Base-by-base conservation (phyloP, 2,888 invertebrate genomes). In the Cephus runcator region DNA sequence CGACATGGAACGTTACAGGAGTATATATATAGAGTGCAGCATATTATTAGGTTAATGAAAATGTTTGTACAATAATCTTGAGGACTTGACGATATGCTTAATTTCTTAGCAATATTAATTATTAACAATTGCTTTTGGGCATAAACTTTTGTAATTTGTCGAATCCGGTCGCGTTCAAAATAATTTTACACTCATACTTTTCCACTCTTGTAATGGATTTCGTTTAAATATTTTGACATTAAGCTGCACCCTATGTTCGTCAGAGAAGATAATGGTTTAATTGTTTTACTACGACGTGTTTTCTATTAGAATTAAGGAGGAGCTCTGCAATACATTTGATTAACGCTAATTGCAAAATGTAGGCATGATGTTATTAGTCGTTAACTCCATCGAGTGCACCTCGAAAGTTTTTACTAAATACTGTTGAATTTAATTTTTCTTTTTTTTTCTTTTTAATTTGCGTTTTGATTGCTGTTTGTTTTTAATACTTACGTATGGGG, bases 401-500 rank as follows among this genome's bases (percentile, higher is more conserved):
- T 56, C 56, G 56, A 56, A 56, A 56, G 56, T 56, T 15, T 56
- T 23, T 56, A 23, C 23, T 56, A 23, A 23, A 56, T 56, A 23
- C 23, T 56, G 23, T 23, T 56, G 23, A 9, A 56, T 9, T 56
- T 56, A 9, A 56, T 56, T 56, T 23, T 6, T 40, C 33, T 33
- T 4, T 33, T 33, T 33, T 12, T 36, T 15, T 15, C 9, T 56
- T 56, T 23, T 56, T 56, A 56, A 56, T 56, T 9, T 56, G 15
- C 9, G 9, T 56, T 56, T 56, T 56, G 23, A 1, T 40, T 23
- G 23, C 56, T 56, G 23, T 9, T 23, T 56, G 12, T 34, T 31
- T 34, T 12, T 31, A 81, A 56, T 88, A 93, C 93, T 94, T 93
- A 96, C 96, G 92, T 86, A 94, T 92, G 73, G 94, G 93, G 83